These are phyloP conservation scores for Xiphias gladius DNA, from an alignment of 2,113 vertebrate species.

Conservation along the genomic window DNA sequence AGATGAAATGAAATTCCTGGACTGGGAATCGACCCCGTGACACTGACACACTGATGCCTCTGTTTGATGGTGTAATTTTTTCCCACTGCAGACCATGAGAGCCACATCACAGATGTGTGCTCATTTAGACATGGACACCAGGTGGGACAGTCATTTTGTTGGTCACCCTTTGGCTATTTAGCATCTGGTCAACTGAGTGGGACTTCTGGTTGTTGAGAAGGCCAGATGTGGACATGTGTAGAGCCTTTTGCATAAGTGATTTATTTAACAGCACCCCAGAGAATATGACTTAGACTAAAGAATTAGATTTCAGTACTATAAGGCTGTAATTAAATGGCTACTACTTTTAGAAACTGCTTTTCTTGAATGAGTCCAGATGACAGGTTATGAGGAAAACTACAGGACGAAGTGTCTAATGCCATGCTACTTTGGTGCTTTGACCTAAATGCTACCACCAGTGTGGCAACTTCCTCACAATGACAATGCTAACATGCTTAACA, in stretches of 20 bases:
- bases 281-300: constrained; percentile 9
- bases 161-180: neutral
- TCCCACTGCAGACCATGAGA: constrained; percentile 9
- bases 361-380: neutral
- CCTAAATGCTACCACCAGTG: neutral
- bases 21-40: constrained; percentile 36
- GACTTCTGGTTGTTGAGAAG: neutral
- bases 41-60: constrained; percentile 49
- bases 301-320: neutral
- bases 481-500: too few species aligned
- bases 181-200: neutral
- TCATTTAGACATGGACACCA: constrained; percentile 28
- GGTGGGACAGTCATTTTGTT: constrained; percentile 38
- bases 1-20: constrained; percentile 53
- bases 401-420: neutral
- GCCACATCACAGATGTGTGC: constrained; percentile 20
- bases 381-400: neutral
- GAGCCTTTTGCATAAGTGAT: neutral
- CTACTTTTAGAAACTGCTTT: neutral
- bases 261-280: neutral
- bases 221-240: constrained; percentile 28
- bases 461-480: too few species aligned
- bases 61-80: constrained; percentile 48
- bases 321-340: neutral
- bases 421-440: neutral